Percentiles rank a stretch among this genome's conserved stretches.
These are phyloP conservation scores for Agrochola lychnidis DNA, from an alignment of 2,888 invertebrate species.

Conservation along the genomic window DNA sequence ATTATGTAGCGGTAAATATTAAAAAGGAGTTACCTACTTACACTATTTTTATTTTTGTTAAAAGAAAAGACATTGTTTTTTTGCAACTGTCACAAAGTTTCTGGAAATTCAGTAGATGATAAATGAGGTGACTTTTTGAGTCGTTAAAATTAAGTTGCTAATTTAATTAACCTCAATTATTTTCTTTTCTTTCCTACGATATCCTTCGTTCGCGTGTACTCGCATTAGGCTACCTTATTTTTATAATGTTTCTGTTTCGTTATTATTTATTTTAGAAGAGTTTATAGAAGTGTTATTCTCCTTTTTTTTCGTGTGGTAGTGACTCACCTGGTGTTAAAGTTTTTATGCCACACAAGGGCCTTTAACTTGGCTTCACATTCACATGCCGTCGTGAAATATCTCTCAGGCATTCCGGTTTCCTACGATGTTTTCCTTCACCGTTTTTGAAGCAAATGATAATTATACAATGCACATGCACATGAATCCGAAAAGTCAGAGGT, in stretches of 20 bases:
- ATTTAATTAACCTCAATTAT: conserved; percentile 12
- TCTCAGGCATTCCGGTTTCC: no score
- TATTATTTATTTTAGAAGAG: neutral
- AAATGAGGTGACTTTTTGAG: conserved; percentile 1
- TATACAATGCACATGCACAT: no score
- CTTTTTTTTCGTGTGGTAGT: no score
- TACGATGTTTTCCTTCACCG: no score
- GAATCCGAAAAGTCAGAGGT: no score
- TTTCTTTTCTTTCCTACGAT: neutral
- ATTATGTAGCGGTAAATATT: conserved; percentile 8
- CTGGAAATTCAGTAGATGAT: conserved; percentile 15
- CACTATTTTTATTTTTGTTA: neutral
- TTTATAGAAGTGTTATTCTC: neutral
- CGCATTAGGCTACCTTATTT: neutral
- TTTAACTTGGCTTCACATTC: no score
- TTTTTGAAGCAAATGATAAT: no score
- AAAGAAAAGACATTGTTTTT: neutral
- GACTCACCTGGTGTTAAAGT: no score
- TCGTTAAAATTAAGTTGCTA: conserved; percentile 1
- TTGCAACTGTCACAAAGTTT: neutral
- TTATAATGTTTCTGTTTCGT: neutral
- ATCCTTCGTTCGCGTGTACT: neutral
- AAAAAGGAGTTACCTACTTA: neutral
- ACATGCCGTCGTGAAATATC: no score
- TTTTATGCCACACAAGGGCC: no score